Conservation (phyloP, 2,113 vertebrate genomes). For the Rissa tridactyla region DNA sequence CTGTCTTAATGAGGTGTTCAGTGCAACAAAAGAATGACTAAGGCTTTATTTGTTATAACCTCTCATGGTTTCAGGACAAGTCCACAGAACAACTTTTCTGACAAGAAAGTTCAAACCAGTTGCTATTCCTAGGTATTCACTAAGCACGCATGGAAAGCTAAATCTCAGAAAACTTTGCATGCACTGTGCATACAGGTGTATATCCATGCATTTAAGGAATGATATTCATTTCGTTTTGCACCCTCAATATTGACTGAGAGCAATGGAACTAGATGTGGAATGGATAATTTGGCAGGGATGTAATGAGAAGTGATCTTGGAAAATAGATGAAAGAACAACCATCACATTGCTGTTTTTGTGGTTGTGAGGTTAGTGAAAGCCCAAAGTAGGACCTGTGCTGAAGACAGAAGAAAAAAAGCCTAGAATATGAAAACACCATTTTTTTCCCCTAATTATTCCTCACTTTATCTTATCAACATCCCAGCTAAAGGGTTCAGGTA, state of each 20-base stretch:
- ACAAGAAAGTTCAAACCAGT: neutral
- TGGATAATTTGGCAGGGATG: neutral
- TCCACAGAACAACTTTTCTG: neutral
- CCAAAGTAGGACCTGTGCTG: neutral
- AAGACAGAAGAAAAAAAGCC: neutral
- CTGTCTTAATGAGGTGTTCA: fast-evolving
- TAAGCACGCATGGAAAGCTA: neutral
- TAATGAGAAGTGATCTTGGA: neutral
- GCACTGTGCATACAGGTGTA: neutral
- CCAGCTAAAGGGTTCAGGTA: neutral
- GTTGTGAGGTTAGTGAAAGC: neutral
- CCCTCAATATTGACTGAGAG: neutral
- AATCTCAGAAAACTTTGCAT: neutral
- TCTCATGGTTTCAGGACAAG: neutral
- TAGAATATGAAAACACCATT: neutral
- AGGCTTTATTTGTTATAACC: neutral
- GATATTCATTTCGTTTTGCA: neutral
- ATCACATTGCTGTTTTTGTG: neutral
- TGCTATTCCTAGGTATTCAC: neutral
- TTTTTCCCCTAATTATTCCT: neutral
- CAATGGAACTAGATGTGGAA: neutral
- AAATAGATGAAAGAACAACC: neutral
- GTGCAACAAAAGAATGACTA: neutral
- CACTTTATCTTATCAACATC: neutral
- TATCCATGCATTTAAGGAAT: neutral